Evolutionary conservation across 2,888 invertebrate species (phyloP), one percentile per base, ranked within the genome.

Genomic region (Nasonovia ribisnigri): DNA sequence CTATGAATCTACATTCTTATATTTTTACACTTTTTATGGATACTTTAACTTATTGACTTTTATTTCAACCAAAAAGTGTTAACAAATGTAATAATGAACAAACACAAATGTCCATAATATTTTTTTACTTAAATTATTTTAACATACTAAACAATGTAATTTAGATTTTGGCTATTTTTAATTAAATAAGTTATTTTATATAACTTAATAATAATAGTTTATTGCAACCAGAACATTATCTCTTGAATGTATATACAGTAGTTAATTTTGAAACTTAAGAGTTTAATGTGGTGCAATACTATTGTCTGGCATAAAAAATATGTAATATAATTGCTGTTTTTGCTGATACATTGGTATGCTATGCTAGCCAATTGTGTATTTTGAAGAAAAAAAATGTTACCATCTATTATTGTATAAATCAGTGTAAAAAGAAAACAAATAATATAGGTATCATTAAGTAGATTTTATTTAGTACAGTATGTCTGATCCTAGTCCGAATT

Each of bases 401-500:
- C 84, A n/a, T n/a, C 24, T 46, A 46, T n/a, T 48, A 91, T 91
- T 92, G 60, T 93, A 86, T 90, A 93, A 86, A 86, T 46, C n/a
- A 13, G 13, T 93, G 90, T 90, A 93, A 48, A 90, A 84, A 92
- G 2, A 88, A 43, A 92, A 46, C 20, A 60, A 87, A 57, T 67
- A n/a, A n/a, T 8, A 60, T 87, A 92, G 92, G 26, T 93, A 67
- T 48, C 86, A 86, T 43, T 67, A 90, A 86, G 87, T 86, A 93
- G n/a, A 87, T n/a, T 90, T 88, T 67, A 90, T 93, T 93, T 90
- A 90, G 90, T 90, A 90, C 90, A 67, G 86, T 93, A 90, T 90
- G 90, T 86, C 93, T 93, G 93, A 90, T 93, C 93, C 93, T 93
- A 93, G 93, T 93, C 93, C 48, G 93, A 93, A 93, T 90, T 90